Evolutionary conservation across 1,140 invertebrate genomes (phyloP), one percentile per base, ranked within the genome.

Genomic region (Ceratina calcarata): DNA sequence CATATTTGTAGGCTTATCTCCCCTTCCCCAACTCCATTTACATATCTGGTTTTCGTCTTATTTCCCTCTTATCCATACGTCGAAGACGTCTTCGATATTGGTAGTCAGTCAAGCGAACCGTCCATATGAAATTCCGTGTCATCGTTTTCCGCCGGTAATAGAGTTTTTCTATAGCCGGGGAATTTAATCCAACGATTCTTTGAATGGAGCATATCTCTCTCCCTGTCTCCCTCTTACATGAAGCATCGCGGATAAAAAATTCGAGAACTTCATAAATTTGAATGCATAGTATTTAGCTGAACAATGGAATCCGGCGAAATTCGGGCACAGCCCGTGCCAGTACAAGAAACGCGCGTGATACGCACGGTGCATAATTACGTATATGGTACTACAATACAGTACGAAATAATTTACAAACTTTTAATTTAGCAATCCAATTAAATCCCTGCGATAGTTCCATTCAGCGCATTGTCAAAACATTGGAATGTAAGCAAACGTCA

Each of bases 151-250:
- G 32, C 62, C 62, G 49, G 72, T 81, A 81, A 83, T 83, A 68
- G 64, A 83, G 73, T 70, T 65, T 72, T 77, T 71, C 79, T 73
- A 78, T 82, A 84, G 64, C 64, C 18, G 49, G 69, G 67, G 75
- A 84, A 84, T 84, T 78, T 82, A 84, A 84, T 84, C 82, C 80
- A 82, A 82, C 68, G 58, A 4, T 57, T n/a, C 22, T 82, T 76
- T 84, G 80, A 84, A 84, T 81, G 70, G 74, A 69, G 68, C 70
- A n/a, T 64, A n/a, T 20, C 58, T 16, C 53, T 32, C 53, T 32
- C 53, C 24, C 18, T 3, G 12, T 22, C 15, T 53, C 13, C 22
- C 45, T 53, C 3, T 67, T 27, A 0, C 49, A 66, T 61, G 27
- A 51, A 73, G 79, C 79, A 68, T 78, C 79, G 69, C 57, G 61